Evolutionary conservation across 1,140 invertebrate genomes (phyloP).

Genomic region (Aphelinus certus): DNA sequence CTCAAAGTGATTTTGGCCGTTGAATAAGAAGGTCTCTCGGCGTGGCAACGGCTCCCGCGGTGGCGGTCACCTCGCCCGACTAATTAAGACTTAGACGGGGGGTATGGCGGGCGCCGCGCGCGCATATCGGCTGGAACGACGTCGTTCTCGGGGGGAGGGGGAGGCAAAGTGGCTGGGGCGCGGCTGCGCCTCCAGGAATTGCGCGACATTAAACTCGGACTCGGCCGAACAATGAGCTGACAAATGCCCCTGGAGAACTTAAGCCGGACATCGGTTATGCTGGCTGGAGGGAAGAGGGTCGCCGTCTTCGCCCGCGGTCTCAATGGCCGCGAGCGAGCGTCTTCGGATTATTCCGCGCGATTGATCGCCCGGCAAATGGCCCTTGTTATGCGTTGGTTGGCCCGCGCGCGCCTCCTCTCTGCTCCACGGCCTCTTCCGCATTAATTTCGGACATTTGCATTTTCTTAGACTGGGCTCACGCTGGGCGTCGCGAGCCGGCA

Average conservation of each 20-base stretch:
- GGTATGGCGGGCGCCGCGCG: neutral
- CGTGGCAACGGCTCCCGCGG: too few relatives aligned
- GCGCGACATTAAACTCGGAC: slow-evolving; percentile 64
- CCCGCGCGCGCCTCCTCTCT: neutral
- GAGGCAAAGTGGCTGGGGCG: neutral
- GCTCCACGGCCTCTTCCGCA: neutral
- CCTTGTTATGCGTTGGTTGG: neutral
- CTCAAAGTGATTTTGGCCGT: too few relatives aligned
- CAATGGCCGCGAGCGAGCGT: neutral
- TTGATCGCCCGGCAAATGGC: slow-evolving; percentile 28
- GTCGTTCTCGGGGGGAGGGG: neutral
- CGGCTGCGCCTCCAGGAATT: slow-evolving; percentile 52
- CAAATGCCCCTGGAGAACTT: slow-evolving; percentile 56
- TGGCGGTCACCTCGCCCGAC: slow-evolving; percentile 3
- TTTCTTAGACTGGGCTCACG: slow-evolving; percentile 9
- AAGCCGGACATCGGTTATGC: slow-evolving; percentile 43
- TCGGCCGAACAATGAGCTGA: slow-evolving; percentile 64
- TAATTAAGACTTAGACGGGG: slow-evolving; percentile 28
- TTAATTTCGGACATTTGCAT: slow-evolving; percentile 22
- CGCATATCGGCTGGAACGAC: slow-evolving; percentile 6
- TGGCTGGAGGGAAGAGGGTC: slow-evolving; percentile 10
- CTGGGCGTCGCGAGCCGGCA: too few relatives aligned
- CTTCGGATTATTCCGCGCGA: slow-evolving; percentile 36
- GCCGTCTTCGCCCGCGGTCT: neutral
- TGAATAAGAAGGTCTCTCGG: too few relatives aligned